Conservation (phyloP, 2,888 invertebrate genomes). For the Malthinus flaveolus region DNA sequence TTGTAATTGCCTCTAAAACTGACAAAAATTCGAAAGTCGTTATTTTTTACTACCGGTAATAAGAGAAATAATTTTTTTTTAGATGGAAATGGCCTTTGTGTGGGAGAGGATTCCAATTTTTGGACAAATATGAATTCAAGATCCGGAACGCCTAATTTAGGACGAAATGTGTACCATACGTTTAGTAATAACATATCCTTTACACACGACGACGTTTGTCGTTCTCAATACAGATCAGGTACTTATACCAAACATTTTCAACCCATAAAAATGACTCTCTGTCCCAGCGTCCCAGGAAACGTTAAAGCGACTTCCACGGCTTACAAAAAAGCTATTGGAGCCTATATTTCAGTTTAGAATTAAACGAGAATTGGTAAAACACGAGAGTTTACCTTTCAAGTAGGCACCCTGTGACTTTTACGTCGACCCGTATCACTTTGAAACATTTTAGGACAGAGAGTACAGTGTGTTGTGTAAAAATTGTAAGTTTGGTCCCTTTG, state of each 20-base stretch:
- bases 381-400: no score
- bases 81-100: conserved; percentile 31
- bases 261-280: no score
- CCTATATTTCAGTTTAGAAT: no score
- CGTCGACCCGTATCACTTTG: no score
- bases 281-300: no score
- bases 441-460: no score
- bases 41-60: conserved; percentile 6
- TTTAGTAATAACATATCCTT: conserved; percentile 37
- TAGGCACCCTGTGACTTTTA: no score
- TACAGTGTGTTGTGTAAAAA: no score
- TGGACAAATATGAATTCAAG: conserved; percentile 49
- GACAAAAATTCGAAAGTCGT: conserved; percentile 2
- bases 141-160: conserved; percentile 48
- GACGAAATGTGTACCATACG: conserved; percentile 41
- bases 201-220: conserved; percentile 31
- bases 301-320: no score
- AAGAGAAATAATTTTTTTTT: conserved; percentile 6
- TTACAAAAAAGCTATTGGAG: no score
- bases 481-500: background rate
- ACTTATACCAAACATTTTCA: background rate
- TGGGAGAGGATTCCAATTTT: conserved; percentile 48
- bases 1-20: conserved; percentile 8
- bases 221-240: conserved; percentile 36
- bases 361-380: no score